Percentiles rank a stretch among this genome's conserved stretches.
These are phyloP conservation scores for Oscheius sp. DNA, from an alignment of 2,888 invertebrate genomes.

Conservation along the genomic window DNA sequence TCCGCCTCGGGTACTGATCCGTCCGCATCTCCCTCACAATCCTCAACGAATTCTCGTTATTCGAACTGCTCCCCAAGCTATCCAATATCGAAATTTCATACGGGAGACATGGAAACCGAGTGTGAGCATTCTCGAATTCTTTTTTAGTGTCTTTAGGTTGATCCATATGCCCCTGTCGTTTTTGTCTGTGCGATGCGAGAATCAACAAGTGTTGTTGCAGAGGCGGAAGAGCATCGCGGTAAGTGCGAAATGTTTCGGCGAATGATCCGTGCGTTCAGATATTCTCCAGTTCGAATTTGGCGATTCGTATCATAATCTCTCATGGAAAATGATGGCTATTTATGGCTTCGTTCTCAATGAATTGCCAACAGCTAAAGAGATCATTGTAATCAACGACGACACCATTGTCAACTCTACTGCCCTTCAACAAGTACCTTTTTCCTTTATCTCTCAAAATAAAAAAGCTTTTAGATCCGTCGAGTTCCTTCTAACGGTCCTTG, in stretches of 20 bases:
- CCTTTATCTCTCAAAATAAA: background rate
- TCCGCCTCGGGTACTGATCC: conserved; percentile 43
- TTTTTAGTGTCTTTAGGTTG: conserved; percentile 31
- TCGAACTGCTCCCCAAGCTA: conserved; percentile 57
- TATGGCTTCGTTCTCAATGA: conserved; percentile 62
- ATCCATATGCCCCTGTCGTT: conserved; percentile 50
- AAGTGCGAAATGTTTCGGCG: background rate
- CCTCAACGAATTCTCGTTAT: conserved; percentile 52
- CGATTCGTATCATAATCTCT: conserved; percentile 66
- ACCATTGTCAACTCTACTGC: conserved; percentile 68
- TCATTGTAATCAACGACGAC: conserved; percentile 64
- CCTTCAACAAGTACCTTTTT: conserved; percentile 47
- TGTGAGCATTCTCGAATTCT: conserved; percentile 1
- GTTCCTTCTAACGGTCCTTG: conserved; percentile 40
- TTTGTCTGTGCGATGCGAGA: conserved; percentile 51
- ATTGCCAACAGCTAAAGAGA: conserved; percentile 48
- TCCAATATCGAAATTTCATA: conserved; percentile 61
- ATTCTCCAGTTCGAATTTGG: conserved; percentile 68
- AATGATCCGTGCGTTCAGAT: conserved; percentile 36
- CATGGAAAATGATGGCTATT: conserved; percentile 69
- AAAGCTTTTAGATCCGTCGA: conserved; percentile 24
- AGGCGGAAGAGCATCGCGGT: conserved; percentile 47
- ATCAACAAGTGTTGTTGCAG: conserved; percentile 38
- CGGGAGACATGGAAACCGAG: conserved; percentile 64
- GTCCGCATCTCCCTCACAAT: conserved; percentile 39